These are phyloP conservation scores for Lepidochrysops patricia DNA, from an alignment of 2,888 invertebrate genomes.

Conservation along the genomic window DNA sequence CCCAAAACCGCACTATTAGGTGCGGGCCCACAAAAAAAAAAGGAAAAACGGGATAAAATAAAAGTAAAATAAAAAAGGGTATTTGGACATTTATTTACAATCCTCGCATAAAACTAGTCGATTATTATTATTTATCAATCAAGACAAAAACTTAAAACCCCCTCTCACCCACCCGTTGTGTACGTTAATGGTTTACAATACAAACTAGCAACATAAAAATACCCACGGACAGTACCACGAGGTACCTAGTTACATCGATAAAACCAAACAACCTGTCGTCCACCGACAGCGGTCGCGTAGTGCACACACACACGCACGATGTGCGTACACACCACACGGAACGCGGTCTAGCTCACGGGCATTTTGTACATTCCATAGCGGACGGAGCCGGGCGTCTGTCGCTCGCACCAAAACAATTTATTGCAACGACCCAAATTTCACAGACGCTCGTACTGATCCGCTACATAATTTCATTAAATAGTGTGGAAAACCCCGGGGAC, in stretches of 20 bases:
- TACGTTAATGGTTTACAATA: constrained; percentile 59
- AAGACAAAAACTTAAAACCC: constrained; percentile 65
- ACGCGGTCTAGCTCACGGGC: not conserved
- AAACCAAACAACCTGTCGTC: constrained; percentile 24
- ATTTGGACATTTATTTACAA: constrained; percentile 74
- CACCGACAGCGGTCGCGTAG: constrained; percentile 29
- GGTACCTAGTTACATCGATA: constrained; percentile 41
- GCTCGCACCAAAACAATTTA: constrained; percentile 52
- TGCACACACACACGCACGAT: constrained; percentile 13
- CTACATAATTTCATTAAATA: constrained; percentile 2
- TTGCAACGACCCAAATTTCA: constrained; percentile 68
- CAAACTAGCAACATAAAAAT: constrained; percentile 63
- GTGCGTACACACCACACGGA: not conserved
- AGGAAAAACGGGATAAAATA: constrained; percentile 41
- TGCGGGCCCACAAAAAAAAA: constrained; percentile 35
- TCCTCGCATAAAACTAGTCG: constrained; percentile 66
- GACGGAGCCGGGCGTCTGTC: constrained; percentile 26
- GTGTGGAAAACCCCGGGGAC: not conserved
- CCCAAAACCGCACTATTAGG: constrained; percentile 30
- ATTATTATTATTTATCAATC: constrained; percentile 46
- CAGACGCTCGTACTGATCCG: constrained; percentile 21
- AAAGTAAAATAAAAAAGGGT: constrained; percentile 69
- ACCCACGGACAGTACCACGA: constrained; percentile 54
- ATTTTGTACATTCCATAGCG: constrained; percentile 21
- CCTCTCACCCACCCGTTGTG: constrained; percentile 55